Percentiles rank a stretch among this genome's conserved stretches.
phyloP scores from a whole-genome alignment of 2,113 vertebrate genomes.

The Onychostruthus taczanowskii region DNA sequence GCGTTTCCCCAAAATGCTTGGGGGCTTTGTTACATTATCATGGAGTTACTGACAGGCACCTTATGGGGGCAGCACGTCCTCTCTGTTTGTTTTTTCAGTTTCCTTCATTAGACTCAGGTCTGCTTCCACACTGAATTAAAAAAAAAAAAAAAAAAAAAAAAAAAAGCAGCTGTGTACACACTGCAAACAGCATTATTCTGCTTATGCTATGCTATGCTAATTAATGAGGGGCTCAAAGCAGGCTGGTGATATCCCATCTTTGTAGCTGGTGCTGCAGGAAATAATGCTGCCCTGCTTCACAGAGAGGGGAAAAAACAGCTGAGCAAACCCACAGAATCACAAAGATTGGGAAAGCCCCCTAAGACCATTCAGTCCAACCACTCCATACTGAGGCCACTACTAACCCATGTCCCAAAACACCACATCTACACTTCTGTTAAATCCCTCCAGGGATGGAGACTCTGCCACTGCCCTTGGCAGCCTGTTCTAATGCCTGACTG shows the following conservation, averaged over 20 bases:
- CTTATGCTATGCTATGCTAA: neutral
- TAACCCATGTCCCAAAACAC: neutral
- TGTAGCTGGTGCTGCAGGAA: neutral
- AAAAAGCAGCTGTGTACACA: rapidly evolving
- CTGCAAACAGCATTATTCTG: neutral
- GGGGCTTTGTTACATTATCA: neutral
- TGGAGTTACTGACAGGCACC: neutral
- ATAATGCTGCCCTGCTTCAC: neutral
- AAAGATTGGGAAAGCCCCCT: neutral
- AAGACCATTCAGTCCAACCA: neutral
- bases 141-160: neutral
- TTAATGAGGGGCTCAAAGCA: neutral
- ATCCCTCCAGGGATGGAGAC: neutral
- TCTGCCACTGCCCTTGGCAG: neutral
- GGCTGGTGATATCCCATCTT: neutral
- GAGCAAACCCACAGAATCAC: neutral
- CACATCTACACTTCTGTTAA: neutral
- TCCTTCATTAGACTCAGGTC: neutral
- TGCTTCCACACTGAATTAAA: neutral
- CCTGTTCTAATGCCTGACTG: neutral
- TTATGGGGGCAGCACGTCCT: slow-evolving; percentile 17
- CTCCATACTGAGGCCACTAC: too few species aligned
- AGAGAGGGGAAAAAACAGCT: neutral
- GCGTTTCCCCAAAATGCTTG: neutral
- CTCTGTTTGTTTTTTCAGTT: neutral